A percentile compares a stretch with the other conserved stretches of the same genome.
Conservation (phyloP, 2,113 vertebrate species). For the Paracyprichromis sp. region DNA sequence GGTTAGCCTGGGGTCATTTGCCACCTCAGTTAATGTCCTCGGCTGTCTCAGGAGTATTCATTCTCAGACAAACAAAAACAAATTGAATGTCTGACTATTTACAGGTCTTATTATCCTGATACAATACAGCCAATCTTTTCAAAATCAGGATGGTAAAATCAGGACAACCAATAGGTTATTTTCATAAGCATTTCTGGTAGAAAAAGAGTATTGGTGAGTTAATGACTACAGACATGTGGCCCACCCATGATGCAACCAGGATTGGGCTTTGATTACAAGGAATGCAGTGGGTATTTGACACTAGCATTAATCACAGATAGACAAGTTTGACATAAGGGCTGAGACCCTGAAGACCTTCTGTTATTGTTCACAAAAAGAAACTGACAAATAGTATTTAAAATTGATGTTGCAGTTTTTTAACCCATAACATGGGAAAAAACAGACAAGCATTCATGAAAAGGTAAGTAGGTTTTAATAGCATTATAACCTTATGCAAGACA, state of each 20-base stretch:
- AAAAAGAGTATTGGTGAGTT: not conserved
- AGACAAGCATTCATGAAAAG: not conserved
- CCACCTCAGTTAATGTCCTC: not conserved
- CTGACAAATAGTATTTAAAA: not conserved
- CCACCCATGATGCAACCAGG: not conserved
- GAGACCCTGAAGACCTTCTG: not conserved
- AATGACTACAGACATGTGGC: not conserved
- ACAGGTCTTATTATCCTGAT: not conserved
- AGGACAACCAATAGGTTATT: not conserved
- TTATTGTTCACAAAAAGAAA: not conserved
- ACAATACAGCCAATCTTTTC: not conserved
- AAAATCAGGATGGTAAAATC: not conserved
- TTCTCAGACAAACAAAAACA: not conserved
- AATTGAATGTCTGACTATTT: not conserved
- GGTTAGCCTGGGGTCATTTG: not conserved
- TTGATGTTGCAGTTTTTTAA: not conserved
- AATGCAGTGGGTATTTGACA: not conserved
- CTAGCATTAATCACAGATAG: not conserved
- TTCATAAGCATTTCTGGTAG: not conserved
- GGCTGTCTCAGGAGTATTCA: not conserved
- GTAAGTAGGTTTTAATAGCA: not conserved
- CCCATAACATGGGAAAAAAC: not conserved
- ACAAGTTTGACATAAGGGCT: not conserved
- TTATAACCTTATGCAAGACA: not conserved
- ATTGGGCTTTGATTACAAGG: not conserved